These are phyloP conservation scores for Centropus unirufus DNA, from an alignment of 2,113 vertebrate genomes.

Conservation along the genomic window DNA sequence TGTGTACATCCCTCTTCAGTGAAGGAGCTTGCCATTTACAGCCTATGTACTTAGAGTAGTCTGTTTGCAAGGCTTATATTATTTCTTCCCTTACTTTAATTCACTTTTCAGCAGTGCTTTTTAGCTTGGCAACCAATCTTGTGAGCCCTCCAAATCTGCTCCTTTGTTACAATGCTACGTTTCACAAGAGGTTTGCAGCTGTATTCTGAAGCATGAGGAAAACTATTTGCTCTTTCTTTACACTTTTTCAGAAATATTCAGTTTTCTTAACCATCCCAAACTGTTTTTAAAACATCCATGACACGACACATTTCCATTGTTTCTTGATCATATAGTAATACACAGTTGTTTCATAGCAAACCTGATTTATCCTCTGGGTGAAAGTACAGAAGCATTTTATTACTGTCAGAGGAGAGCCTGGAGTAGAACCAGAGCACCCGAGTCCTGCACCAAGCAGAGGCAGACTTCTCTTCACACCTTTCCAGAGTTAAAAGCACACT, in stretches of 20 bases:
- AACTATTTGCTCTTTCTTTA: neutral
- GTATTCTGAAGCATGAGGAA: neutral
- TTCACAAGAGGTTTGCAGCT: neutral
- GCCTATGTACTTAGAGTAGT: neutral
- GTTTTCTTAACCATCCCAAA: neutral
- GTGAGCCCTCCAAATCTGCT: neutral
- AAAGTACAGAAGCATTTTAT: neutral
- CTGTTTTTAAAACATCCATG: neutral
- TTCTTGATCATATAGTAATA: neutral
- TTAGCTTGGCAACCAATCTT: neutral
- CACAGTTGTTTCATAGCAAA: neutral
- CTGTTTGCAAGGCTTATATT: neutral
- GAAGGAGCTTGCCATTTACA: neutral
- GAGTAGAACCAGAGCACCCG: neutral
- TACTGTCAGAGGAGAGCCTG: neutral
- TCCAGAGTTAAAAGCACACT: neutral
- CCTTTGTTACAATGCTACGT: neutral
- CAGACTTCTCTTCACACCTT: neutral
- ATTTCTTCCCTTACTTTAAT: neutral
- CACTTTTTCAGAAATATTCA: neutral
- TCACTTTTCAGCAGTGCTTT: neutral
- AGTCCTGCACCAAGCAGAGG: neutral
- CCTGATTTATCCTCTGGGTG: neutral
- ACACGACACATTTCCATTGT: neutral
- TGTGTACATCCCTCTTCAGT: neutral